Evolutionary conservation across 2,113 vertebrate species (phyloP), one percentile per base, ranked within the genome.

Genomic region (Menidia beryllina): DNA sequence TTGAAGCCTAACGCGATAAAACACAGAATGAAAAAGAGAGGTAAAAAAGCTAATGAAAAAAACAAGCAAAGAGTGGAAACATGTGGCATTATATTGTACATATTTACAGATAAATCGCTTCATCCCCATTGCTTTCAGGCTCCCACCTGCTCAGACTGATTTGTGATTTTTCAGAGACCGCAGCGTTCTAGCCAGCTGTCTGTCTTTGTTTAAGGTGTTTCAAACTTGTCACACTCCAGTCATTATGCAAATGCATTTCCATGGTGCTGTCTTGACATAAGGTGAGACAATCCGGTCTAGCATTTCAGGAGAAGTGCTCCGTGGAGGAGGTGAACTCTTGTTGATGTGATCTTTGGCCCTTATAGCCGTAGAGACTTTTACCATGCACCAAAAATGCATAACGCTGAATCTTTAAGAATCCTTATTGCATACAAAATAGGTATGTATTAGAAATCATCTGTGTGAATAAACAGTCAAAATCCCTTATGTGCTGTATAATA

Each of bases 141-240:
- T 9, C 20, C 26, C 19, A n/a, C 25, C 11, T 12, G 27, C 43
- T 13, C 17, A 34, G 43, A 48, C 19, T 47, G 58, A 61, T 61
- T 5, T 34, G 43, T 61, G 59, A 48, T 48, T 61, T 61, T 41
- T 61, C 59, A 61, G 43, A 61, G 30, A 48, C 30, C 41, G 43
- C 58, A 61, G 41, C 27, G 19, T 30, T 61, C 58, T 24, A 61
- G 43, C 30, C 58, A 61, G 58, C 25, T 48, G 26, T 48, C 58
- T 60, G 23, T 58, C 23, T 58, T 17, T 58, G 7, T 41, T 48
- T 48, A n/a, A 30, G 25, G 58, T 48, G 58, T 8, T 6, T 24
- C 41, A 30, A 47, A 47, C 58, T 60, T 60, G 23, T 25, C 58
- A n/a, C 25, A 12, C 20, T 25, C 12, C 58, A 48, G 41, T 11